A percentile compares a stretch with the other conserved stretches of the same genome.
Conservation (phyloP, 2,113 vertebrate genomes). For the Caretta caretta region DNA sequence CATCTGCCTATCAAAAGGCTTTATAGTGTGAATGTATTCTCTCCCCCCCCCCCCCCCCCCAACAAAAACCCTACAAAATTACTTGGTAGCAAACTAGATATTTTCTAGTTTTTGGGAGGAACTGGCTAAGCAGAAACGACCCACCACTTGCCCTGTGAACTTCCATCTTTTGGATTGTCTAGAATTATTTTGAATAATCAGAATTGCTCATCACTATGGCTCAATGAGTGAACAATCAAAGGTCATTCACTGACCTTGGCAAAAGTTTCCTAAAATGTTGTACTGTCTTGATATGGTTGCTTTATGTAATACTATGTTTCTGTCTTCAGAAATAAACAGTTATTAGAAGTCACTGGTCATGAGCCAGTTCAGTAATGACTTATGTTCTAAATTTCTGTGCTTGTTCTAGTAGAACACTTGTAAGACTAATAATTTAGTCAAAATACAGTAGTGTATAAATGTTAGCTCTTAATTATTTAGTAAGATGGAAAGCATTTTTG, state of each 20-base stretch:
- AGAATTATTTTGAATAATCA: neutral
- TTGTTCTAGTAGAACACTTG: neutral
- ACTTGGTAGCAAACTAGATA: neutral
- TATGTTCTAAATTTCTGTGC: neutral
- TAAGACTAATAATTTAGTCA: neutral
- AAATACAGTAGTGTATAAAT: neutral
- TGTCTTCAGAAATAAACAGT: neutral
- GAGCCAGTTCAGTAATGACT: neutral
- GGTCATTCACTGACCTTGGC: neutral
- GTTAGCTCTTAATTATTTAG: neutral
- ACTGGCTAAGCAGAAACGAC: neutral
- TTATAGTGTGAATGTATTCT: neutral
- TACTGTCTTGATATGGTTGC: neutral
- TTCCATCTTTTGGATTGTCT: neutral
- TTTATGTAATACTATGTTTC: neutral
- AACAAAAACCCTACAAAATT: neutral
- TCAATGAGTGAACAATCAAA: neutral
- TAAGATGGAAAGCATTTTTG: neutral
- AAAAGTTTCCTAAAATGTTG: neutral
- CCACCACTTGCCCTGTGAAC: neutral
- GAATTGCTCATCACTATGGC: neutral
- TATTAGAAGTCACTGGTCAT: neutral
- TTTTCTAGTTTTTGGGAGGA: neutral
- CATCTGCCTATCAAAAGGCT: neutral
- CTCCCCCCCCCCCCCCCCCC: fast-evolving